Evolutionary conservation across 2,113 vertebrate species (phyloP), one percentile per base, ranked within the genome.

Genomic region (Ondatra zibethicus): DNA sequence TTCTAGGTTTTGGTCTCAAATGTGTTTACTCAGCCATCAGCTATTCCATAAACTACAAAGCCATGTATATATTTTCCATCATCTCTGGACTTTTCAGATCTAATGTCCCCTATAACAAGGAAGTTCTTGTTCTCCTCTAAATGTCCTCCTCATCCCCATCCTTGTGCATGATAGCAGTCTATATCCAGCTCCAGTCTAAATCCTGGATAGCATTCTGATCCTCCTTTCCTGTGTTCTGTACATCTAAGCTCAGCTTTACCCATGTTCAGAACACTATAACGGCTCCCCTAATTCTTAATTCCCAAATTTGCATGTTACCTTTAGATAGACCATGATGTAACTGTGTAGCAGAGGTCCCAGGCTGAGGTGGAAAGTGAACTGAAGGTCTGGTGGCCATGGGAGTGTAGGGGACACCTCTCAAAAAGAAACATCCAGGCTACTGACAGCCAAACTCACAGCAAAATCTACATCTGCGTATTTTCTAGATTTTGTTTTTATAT

Each of bases 1-100:
- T 80, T 95, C 47, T 58, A 84, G 66, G 4, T 95, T 42, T 93
- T 81, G 16, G 31, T 92, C 96, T 93, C 42, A 92, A 47, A 21
- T 36, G 16, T 47, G 19, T 86, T 86, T 86, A 29, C 21, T 33
- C 16, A 45, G 82, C 27, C 58, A 31, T 45, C 58, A 85, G 82
- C 31, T 55, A 42, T n/a, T n/a, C 27, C 16, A 55, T 58, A 8
- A 85, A 73, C 29, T 95, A 96, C 29, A 85, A 90, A 55, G 82
- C 10, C 65, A 5, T 42, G n/a, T 93, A 50, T 70, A 8, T 50
- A 19, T 85, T 42, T 90, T 81, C 93, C 58, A 70, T 39, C 2
- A 31, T 68, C 13, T 33, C 42, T 33, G 92, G 81, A 55, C 31
- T 63, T 92, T 95, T 93, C 77, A 92, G 36, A 92, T 75, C 58